Conservation (phyloP, 2,113 vertebrate species). For the Narcine bancroftii region DNA sequence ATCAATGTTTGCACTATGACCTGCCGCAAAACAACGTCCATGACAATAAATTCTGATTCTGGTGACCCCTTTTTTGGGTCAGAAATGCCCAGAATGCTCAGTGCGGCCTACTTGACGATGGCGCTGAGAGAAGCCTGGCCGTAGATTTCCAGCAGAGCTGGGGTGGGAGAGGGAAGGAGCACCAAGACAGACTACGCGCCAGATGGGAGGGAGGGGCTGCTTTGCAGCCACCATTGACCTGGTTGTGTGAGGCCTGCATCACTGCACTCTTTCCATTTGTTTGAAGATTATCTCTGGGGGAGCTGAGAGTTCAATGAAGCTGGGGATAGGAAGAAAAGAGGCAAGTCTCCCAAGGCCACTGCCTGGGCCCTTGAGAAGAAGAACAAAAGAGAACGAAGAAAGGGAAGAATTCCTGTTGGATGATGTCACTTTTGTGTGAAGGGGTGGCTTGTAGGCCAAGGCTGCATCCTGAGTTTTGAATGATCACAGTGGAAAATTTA, state of each 20-base stretch:
- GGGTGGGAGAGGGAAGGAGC: no score
- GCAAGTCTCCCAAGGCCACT: neutral
- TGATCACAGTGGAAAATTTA: slow-evolving; percentile 19
- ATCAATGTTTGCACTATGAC: no score
- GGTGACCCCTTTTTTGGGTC: no score
- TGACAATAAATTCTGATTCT: no score
- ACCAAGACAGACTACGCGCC: neutral
- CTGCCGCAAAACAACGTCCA: no score
- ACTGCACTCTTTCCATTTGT: neutral
- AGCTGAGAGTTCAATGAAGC: neutral
- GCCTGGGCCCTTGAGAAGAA: neutral
- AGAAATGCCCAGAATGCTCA: neutral
- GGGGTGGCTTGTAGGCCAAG: neutral
- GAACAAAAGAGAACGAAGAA: neutral
- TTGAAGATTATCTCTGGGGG: neutral
- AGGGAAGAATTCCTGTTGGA: neutral
- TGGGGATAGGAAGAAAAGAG: neutral
- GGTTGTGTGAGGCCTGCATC: neutral
- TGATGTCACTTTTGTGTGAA: slow-evolving; percentile 26
- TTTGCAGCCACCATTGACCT: neutral
- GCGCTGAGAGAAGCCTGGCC: neutral
- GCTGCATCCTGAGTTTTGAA: neutral
- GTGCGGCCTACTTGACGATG: neutral
- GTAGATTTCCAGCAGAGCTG: neutral
- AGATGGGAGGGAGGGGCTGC: neutral